Evolutionary conservation across 1,140 invertebrate species (phyloP).

Genomic region (Nautilus pompilius): DNA sequence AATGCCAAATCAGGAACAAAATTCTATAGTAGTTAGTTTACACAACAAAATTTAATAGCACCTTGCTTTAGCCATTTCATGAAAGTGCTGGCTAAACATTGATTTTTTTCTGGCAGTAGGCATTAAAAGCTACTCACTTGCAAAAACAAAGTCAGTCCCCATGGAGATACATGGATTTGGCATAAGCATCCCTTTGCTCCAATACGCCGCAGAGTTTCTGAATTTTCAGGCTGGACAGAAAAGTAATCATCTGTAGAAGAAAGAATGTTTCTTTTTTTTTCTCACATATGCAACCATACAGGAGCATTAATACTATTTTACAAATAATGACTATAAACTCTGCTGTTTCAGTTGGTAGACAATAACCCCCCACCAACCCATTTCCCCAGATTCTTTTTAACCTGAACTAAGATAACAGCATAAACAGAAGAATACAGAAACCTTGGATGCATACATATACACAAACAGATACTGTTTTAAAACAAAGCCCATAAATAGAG

Average conservation of each 20-base stretch:
- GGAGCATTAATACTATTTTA: neutral
- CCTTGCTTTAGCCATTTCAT: too few relatives aligned
- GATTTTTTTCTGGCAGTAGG: too few relatives aligned
- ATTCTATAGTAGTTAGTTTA: too few relatives aligned
- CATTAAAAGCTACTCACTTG: conserved; percentile 24
- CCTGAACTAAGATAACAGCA: too few relatives aligned
- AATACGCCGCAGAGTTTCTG: conserved; percentile 41
- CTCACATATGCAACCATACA: neutral
- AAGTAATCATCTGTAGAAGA: conserved; percentile 38
- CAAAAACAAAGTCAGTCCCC: conserved; percentile 47
- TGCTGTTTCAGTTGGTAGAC: neutral
- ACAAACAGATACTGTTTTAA: too few relatives aligned
- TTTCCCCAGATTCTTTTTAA: too few relatives aligned
- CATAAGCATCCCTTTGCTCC: conserved; percentile 45
- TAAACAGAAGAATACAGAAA: too few relatives aligned
- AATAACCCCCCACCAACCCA: neutral
- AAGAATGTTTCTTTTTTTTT: neutral
- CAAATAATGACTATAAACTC: neutral
- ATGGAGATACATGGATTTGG: conserved; percentile 45
- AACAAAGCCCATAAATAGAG: too few relatives aligned
- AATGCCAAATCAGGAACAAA: too few relatives aligned
- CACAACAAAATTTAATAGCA: too few relatives aligned
- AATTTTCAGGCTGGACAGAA: conserved; percentile 43
- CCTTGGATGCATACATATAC: too few relatives aligned
- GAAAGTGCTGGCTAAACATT: too few relatives aligned